Evolutionary conservation across 2,113 vertebrate species (phyloP), one percentile per base, ranked within the genome.

Genomic region (Macquaria ambigua): DNA sequence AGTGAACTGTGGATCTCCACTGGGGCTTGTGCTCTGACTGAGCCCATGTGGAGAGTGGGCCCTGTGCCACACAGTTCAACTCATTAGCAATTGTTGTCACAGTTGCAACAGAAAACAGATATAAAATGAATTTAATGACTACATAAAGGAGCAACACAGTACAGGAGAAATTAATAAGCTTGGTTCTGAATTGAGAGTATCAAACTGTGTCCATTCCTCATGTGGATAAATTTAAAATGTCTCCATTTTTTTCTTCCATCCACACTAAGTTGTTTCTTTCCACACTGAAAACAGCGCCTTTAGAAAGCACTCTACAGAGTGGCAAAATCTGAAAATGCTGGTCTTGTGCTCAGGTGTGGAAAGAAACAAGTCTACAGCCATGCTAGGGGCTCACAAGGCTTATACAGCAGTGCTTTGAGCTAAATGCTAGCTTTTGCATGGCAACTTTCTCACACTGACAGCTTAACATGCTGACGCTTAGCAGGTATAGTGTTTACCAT

Each of bases 31-130:
- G 21, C 59, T 81, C 37, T 58, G 79, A 58, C 50, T 20, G 15
- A 73, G 63, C 7, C 41, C 20, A 62, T 56, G 53, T 77, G 67
- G 61, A 75, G 58, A 56, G 37, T 1, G 3, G 66, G 53, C 23
- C 41, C 37, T 5, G 10, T 46, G 50, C 63, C 46, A 71, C n/a
- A 37, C 74, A 83, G 52, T 58, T 80, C 28, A 61, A 39, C 63
- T 85, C 69, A 59, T 84, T 87, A 69, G 68, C 68, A 53, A 46
- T 28, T 39, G 46, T 48, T 70, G 74, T 77, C 63, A 67, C 52
- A 63, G 34, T 62, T 39, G 20, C 23, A 68, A 52, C 61, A 75
- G 34, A 83, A 74, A 67, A 77, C 48, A 43, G 37, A 70, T 55
- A 78, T 41, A 82, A 87, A 77, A 37, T 39, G 4, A 76, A 53